Conservation (phyloP, 1,140 invertebrate species). For the Heterodera schachtii region DNA sequence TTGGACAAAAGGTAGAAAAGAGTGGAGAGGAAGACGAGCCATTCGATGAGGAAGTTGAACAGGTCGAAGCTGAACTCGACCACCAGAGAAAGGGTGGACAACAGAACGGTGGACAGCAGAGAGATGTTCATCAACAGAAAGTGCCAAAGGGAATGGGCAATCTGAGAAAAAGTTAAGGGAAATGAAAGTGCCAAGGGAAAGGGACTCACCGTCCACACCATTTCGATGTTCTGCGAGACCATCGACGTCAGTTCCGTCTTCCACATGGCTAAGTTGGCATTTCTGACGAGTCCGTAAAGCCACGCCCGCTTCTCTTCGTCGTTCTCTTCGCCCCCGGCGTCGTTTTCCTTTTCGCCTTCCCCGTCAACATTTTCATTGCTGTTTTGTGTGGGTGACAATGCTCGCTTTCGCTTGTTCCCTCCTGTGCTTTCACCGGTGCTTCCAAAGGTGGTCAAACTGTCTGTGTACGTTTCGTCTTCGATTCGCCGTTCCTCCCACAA, state of each 20-base stretch:
- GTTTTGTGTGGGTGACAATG: neutral
- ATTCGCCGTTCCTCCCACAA: conserved; percentile 76
- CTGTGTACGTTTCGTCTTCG: neutral
- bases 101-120: conserved; percentile 82
- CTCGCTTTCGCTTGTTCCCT: neutral
- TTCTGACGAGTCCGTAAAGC: conserved; percentile 74
- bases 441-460: neutral
- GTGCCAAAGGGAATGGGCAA: conserved; percentile 85
- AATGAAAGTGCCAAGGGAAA: conserved; percentile 6
- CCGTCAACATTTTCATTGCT: neutral
- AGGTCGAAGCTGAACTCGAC: conserved; percentile 89
- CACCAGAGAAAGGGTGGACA: conserved; percentile 82
- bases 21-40: conserved; percentile 91
- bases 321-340: conserved; percentile 69
- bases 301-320: conserved; percentile 67
- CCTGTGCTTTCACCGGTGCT: neutral
- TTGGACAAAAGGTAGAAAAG: conserved; percentile 90
- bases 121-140: conserved; percentile 88
- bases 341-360: conserved; percentile 2
- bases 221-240: conserved; percentile 87
- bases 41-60: conserved; percentile 86
- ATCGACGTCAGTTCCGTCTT: conserved; percentile 72
- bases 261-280: conserved; percentile 73
- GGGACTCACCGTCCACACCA: conserved; percentile 77
- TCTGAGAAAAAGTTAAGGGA: conserved; percentile 62